Base-by-base conservation (phyloP, 2,797 vertebrate genomes). In the Danio kyathit region DNA sequence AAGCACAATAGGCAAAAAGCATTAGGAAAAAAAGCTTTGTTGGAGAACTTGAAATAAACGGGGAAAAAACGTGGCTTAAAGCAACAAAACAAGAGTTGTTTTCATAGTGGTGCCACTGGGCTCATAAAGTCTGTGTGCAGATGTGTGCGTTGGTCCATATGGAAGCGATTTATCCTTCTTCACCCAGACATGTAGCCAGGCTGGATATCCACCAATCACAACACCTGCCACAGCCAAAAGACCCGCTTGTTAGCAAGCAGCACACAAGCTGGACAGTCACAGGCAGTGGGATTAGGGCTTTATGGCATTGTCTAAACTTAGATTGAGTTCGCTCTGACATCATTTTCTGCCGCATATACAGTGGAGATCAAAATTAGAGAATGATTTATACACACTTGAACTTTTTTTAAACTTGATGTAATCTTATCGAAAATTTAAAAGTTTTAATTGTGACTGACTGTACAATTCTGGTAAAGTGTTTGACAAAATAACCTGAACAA, bases 141-240 rank as follows among this genome's bases (percentile, higher is more conserved):
- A 88, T 87, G 82, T 91, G 89, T 90, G 90, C 84, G 84, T 88
- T 76, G 54, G 88, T 89, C 88, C 91, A 92, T 91, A 92, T 89
- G 91, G 83, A 91, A 86, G 88, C 85, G 88, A 86, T 92, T 93
- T 91, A 89, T 90, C 73, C 56, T 16, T 90, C 90, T 76, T 66
- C 85, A 84, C 87, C 84, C 87, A 82, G 82, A 85, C 84, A 76
- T 89, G 19, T 54, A 72, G 78, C 41, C 69, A 38, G 69, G 51
- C 78, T 80, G 78, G 78, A 80, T 64, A 38, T 80, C 86, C 83
- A 84, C 86, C 87, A 88, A 77, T 83, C 70, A 69, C 52, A 69
- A 74, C 52, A 76, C 81, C 67, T 86, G 56, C 56, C 64, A 59
- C 66, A 80, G 82, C 75, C 80, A 82, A 71, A 87, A 60, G 49